These are phyloP conservation scores for Polypedilum vanderplanki DNA, from an alignment of 1,140 invertebrate genomes.

Conservation along the genomic window DNA sequence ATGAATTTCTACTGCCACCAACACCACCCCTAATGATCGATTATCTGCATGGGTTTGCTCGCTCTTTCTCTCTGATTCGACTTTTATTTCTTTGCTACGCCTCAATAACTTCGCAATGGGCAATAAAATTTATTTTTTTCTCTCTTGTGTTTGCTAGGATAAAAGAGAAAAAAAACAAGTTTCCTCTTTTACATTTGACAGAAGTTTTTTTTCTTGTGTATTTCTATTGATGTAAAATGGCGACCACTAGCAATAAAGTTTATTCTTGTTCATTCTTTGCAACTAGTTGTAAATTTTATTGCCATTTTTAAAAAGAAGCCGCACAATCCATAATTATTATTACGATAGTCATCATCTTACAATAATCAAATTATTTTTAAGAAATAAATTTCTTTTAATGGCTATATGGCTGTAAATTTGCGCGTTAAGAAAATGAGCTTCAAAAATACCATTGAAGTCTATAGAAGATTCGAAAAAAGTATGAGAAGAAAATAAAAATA, in stretches of 20 bases:
- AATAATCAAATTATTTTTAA: constrained; percentile 3
- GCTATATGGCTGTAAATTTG: neutral
- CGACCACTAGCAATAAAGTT: neutral
- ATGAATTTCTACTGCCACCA: neutral
- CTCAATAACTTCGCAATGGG: constrained; percentile 16
- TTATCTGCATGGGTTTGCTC: constrained; percentile 2
- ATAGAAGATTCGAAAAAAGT: neutral
- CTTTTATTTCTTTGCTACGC: neutral
- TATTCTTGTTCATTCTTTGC: neutral
- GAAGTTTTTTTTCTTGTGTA: neutral
- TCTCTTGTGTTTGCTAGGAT: neutral
- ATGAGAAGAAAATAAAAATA: neutral
- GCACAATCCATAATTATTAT: neutral
- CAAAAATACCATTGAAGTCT: neutral
- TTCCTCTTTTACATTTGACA: too few species aligned
- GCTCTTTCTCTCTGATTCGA: neutral
- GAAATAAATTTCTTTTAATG: constrained; percentile 5
- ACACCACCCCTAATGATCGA: neutral
- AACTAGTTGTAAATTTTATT: constrained; percentile 14
- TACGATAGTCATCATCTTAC: neutral
- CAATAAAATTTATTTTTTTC: neutral
- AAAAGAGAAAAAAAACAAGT: neutral
- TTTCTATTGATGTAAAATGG: neutral
- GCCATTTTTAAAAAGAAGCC: neutral
- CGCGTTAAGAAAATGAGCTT: neutral